Evolutionary conservation across 2,888 invertebrate species (phyloP), one percentile per base, ranked within the genome.

Genomic region (Hipparchia semele): DNA sequence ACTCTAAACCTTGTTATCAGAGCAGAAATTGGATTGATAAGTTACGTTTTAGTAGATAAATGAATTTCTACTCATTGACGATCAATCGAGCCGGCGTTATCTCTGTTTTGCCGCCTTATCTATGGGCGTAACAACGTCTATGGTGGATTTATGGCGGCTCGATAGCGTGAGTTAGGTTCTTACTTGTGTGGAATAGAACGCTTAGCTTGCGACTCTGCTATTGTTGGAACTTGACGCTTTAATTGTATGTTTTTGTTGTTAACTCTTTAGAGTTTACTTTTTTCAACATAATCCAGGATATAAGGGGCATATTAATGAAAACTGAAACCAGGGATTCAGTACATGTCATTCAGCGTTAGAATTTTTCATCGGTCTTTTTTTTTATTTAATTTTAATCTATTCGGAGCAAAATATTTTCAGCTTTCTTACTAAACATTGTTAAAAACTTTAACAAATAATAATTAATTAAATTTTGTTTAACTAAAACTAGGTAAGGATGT

Each of bases 51-150:
- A 84, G 84, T 72, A 83, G 85, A 91, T 91, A 92, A 92, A 92
- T 92, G 91, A 92, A 92, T 92, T 90, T 87, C 89, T 87, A 87
- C 87, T 92, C 90, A 91, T 92, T 91, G 91, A 83, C 90, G 91
- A 92, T 92, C 92, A 92, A 91, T 92, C 90, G 90, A 79, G 83
- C 82, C 80, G 82, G 80, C 82, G 89, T 90, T 91, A 92, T 91
- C 92, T 85, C 87, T 91, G 90, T 90, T 89, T 90, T 87, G 90
- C 84, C 79, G 85, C 85, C 87, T 90, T 90, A 90, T 90, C 90
- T 87, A 74, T 77, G 83, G 82, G 83, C 82, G 85, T 84, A 83
- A 86, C 85, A 85, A 84, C 80, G 85, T 84, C 85, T 81, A 75
- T 78, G 81, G 78, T 75, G 83, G 85, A 88, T 88, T 89, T 89